phyloP scores from a whole-genome alignment of 2,113 vertebrate species.

The Silurus asotus region DNA sequence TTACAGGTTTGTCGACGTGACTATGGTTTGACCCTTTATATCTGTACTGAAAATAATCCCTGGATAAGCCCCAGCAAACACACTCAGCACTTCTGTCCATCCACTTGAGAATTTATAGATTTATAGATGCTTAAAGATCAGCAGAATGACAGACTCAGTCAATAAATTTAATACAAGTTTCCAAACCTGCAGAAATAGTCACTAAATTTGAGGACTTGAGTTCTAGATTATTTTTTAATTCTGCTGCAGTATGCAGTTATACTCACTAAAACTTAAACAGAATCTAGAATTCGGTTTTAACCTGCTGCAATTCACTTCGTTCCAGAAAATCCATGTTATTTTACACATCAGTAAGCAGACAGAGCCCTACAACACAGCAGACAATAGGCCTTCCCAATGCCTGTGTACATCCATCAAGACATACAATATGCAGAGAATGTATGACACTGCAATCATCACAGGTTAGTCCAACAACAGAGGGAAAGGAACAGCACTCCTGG shows the following conservation, averaged over 20 bases:
- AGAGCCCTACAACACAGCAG: not conserved
- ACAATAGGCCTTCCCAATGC: conserved; percentile 17
- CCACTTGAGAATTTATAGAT: not conserved
- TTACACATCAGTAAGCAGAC: conserved; percentile 17
- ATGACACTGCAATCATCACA: conserved; percentile 33
- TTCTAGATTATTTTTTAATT: not conserved
- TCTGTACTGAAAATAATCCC: conserved; percentile 1
- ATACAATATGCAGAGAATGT: conserved; percentile 31
- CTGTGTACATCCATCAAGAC: conserved; percentile 13
- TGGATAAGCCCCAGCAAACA: not conserved
- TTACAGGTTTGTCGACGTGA: not conserved
- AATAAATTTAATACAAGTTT: not conserved
- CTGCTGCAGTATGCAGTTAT: not conserved
- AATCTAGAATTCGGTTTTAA: not conserved
- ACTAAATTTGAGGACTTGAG: not conserved
- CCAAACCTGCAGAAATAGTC: not conserved
- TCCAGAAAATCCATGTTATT: conserved; percentile 4
- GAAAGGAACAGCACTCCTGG: conserved; percentile 14
- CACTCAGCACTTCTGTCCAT: conserved; percentile 1
- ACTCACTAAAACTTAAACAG: not conserved
- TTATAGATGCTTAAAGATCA: conserved; percentile 4
- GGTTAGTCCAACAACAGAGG: conserved; percentile 34
- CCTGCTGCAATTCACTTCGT: not conserved
- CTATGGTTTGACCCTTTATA: not conserved
- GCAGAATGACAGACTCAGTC: not conserved